Base-by-base conservation (phyloP, 1,140 invertebrate species). In the Zaprionus taronus region DNA sequence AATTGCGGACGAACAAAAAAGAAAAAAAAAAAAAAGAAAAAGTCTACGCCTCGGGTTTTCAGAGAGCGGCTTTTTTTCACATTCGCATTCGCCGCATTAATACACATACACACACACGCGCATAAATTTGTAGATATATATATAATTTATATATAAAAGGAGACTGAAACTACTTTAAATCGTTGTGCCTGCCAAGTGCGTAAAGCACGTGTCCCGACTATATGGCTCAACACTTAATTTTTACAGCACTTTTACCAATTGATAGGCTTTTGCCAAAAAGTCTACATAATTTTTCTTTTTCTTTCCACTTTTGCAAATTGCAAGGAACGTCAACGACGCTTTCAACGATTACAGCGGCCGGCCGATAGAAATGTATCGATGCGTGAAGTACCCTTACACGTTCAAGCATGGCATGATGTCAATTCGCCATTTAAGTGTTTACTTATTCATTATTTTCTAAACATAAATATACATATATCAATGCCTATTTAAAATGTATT, bases 41-140 rank as follows among this genome's bases (percentile, higher is more conserved):
- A 53, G 66, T 81, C 62, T 68, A 66, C 68, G 67, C 11, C 34
- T 68, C 47, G 69, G 68, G 49, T 70, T 87, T 77, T 62, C 81
- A 72, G 71, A 84, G 71, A 84, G 85, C 84, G 85, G 85, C 85
- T 84, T 83, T 87, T 87, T 72, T 83, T 80, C 56, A 79, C 71
- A 76, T 69, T 67, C 80, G 79, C 83, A 66, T 62, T 60, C 26
- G 69, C 68, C 69, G 73, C 74, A 77, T 66, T 56, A 61, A 77
- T 41, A 53, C 67, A 69, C 38, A 55, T 24, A 60, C 24, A 66
- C 53, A 66, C 53, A 72, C 51, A 24, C 44, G 17, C 51, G 31
- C 57, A 17, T 36, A 49, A 14, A 56, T 49, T 44, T 55, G 17
- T 64, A 51, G 47, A 56, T 77, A 66, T 38, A 41, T 69, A 24